Conservation (phyloP, 2,888 invertebrate species). For the Apotomis betuletana region DNA sequence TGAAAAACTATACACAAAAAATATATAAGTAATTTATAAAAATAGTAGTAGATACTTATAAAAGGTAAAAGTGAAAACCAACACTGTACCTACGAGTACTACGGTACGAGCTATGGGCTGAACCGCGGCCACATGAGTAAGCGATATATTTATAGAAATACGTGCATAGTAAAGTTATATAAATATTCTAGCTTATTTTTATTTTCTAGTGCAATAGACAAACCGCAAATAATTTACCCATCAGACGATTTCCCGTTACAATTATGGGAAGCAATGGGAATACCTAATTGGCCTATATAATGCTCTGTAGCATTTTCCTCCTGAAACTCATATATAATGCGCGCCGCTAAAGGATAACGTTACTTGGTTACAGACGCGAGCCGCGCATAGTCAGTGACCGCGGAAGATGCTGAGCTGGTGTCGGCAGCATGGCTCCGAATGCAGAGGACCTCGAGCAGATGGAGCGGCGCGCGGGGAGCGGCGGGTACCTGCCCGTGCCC, state of each 20-base stretch:
- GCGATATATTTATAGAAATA: conserved; percentile 26
- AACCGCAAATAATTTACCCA: conserved; percentile 41
- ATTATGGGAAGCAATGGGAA: conserved; percentile 12
- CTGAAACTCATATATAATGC: conserved; percentile 19
- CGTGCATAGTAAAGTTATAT: conserved; percentile 14
- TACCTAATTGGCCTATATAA: background rate
- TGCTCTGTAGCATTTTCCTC: conserved; percentile 10
- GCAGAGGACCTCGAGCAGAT: conserved; percentile 30
- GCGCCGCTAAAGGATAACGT: conserved; percentile 2
- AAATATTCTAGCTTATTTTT: conserved; percentile 29
- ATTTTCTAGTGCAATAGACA: conserved; percentile 13
- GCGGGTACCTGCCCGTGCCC: conserved; percentile 50
- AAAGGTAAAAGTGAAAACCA: no score
- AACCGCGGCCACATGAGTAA: conserved; percentile 16
- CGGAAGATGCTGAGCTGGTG: conserved; percentile 33
- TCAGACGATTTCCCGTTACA: conserved; percentile 27
- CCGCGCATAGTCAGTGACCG: conserved; percentile 10
- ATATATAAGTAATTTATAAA: no score
- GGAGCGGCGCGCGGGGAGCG: conserved; percentile 31
- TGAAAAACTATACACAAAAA: background rate
- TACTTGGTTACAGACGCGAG: conserved; percentile 26
- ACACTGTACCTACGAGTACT: no score
- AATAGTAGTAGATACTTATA: no score
- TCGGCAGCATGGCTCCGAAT: conserved; percentile 36
- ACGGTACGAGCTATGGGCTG: background rate